Conservation (phyloP, 2,113 vertebrate genomes). For the Sapayoa aenigma region DNA sequence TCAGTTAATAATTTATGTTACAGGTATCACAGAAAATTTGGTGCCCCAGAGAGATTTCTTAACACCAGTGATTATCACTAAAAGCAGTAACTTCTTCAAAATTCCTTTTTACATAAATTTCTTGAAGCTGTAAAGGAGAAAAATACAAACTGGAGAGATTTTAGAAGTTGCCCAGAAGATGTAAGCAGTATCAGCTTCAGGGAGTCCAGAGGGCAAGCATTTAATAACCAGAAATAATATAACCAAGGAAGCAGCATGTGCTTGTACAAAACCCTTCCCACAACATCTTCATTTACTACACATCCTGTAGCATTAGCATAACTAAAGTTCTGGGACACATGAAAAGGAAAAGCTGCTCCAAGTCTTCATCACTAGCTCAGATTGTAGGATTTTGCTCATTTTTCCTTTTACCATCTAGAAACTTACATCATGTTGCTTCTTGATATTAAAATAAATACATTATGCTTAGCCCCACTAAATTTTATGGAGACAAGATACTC, state of each 20-base stretch:
- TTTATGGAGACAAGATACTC: not conserved
- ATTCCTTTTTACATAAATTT: not conserved
- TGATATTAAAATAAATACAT: not conserved
- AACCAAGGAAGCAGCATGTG: not conserved
- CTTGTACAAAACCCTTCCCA: slow-evolving; percentile 80
- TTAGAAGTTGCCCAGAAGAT: not conserved
- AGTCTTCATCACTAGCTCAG: not conserved
- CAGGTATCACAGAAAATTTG: not conserved
- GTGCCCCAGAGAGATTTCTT: slow-evolving; percentile 8
- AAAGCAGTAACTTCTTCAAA: not conserved
- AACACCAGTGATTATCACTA: not conserved
- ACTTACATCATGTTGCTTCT: not conserved
- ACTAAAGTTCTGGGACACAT: slow-evolving; percentile 69
- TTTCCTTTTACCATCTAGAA: not conserved
- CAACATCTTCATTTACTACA: slow-evolving; percentile 76
- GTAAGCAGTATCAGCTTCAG: not conserved
- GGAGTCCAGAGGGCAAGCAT: not conserved
- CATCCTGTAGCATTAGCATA: slow-evolving; percentile 76
- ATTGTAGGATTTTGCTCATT: not conserved
- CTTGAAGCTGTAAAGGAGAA: not conserved
- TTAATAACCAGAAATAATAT: not conserved
- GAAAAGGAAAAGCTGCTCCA: not conserved
- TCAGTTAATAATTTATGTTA: slow-evolving; percentile 6
- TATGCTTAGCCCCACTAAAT: not conserved
- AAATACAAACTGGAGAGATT: not conserved